Percentiles rank a stretch among this genome's conserved stretches.
phyloP scores from a whole-genome alignment of 2,888 invertebrate genomes.

The Boloria selene region DNA sequence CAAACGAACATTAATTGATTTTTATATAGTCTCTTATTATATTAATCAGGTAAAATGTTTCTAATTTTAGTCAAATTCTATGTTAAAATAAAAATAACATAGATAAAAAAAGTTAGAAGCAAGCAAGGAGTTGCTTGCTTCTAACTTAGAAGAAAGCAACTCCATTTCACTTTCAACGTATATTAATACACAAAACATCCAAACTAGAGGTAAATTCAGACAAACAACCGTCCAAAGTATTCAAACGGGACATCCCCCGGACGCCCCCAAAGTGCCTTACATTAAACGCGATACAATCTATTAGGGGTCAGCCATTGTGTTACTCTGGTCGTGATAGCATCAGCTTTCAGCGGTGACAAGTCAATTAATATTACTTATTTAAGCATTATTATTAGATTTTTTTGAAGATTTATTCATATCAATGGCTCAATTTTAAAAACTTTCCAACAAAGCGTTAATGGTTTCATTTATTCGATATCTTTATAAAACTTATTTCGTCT shows the following conservation, averaged over 20 bases:
- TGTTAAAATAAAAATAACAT: too few relatives aligned
- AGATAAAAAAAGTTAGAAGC: too few relatives aligned
- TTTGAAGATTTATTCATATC: not conserved
- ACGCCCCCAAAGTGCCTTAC: slow-evolving; percentile 24
- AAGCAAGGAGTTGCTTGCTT: too few relatives aligned
- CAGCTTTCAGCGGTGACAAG: slow-evolving; percentile 18
- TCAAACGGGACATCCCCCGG: slow-evolving; percentile 27
- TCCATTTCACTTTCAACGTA: too few relatives aligned
- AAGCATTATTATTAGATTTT: not conserved
- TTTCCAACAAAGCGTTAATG: too few relatives aligned
- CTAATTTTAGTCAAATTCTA: too few relatives aligned
- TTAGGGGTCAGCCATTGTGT: slow-evolving; percentile 17
- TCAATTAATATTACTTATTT: slow-evolving; percentile 26
- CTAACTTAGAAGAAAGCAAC: too few relatives aligned
- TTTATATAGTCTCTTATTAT: too few relatives aligned
- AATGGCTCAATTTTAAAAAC: not conserved
- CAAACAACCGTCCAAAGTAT: slow-evolving; percentile 13
- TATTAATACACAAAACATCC: not conserved
- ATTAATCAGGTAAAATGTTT: too few relatives aligned
- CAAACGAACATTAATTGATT: too few relatives aligned
- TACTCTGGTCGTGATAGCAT: slow-evolving; percentile 20
- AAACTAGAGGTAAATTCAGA: not conserved
- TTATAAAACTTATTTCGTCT: too few relatives aligned
- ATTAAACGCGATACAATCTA: slow-evolving; percentile 27
- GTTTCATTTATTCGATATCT: too few relatives aligned